phyloP scores from a whole-genome alignment of 2,888 invertebrate species.

The Drosophila mulleri region DNA sequence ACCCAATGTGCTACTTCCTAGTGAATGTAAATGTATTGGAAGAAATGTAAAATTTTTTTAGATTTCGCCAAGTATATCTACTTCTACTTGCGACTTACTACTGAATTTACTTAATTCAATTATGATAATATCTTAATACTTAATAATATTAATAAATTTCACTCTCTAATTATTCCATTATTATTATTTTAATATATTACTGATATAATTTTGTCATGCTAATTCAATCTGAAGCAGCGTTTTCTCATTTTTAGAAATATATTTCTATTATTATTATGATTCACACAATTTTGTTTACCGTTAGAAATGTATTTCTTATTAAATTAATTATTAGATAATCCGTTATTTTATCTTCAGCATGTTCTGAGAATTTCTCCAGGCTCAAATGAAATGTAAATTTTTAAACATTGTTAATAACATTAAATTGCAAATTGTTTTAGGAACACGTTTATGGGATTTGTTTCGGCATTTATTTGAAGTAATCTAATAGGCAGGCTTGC shows the following conservation, averaged over 20 bases:
- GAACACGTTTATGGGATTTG: slow-evolving; percentile 42
- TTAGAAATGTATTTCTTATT: not conserved
- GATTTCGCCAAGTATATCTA: too few species aligned
- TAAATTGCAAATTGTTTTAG: slow-evolving; percentile 49
- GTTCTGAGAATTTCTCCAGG: not conserved
- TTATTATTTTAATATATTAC: too few species aligned
- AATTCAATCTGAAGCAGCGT: not conserved
- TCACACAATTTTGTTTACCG: not conserved
- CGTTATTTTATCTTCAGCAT: not conserved
- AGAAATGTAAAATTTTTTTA: too few species aligned
- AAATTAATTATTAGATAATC: not conserved
- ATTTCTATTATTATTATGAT: not conserved
- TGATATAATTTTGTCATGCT: not conserved
- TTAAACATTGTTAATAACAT: slow-evolving; percentile 38
- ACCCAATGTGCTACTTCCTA: too few species aligned
- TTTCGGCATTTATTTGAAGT: slow-evolving; percentile 37
- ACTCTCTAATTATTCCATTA: too few species aligned
- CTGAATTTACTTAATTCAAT: too few species aligned
- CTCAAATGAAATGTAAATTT: slow-evolving; percentile 44
- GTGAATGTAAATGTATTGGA: too few species aligned
- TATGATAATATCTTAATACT: too few species aligned
- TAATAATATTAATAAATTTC: too few species aligned
- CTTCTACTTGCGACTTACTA: too few species aligned
- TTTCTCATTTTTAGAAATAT: not conserved
- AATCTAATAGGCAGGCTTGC: slow-evolving; percentile 17